Evolutionary conservation across 2,888 invertebrate species (phyloP).

Genomic region (Muscina levida): DNA sequence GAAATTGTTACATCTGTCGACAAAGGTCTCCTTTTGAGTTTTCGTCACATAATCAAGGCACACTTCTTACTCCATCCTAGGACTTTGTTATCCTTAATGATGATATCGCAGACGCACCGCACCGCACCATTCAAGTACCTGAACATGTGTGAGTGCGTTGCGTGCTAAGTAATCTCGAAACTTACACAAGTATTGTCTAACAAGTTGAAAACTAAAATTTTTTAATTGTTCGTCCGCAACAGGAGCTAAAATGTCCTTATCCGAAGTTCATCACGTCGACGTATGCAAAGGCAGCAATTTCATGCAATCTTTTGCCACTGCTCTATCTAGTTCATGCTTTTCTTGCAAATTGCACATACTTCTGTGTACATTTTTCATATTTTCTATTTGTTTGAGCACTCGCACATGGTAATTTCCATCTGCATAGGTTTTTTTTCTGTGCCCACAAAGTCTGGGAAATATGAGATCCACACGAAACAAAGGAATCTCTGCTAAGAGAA

Average conservation of each 20-base stretch:
- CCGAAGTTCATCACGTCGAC: constrained; percentile 16
- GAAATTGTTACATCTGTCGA: too few relatives aligned
- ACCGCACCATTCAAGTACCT: constrained; percentile 42
- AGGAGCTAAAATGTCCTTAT: background rate
- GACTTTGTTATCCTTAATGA: too few relatives aligned
- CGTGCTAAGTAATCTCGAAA: constrained; percentile 55
- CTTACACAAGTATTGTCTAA: constrained; percentile 55
- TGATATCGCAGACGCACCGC: too few relatives aligned
- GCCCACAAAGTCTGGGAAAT: constrained; percentile 14
- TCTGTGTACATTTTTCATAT: constrained; percentile 20
- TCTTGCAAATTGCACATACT: constrained; percentile 28
- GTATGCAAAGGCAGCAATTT: background rate
- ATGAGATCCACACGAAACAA: constrained; percentile 28
- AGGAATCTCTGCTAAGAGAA: constrained; percentile 57
- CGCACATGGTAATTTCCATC: constrained; percentile 16
- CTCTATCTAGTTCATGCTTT: background rate
- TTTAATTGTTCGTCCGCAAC: constrained; percentile 62
- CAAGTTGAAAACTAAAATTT: constrained; percentile 62
- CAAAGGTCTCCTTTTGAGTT: too few relatives aligned
- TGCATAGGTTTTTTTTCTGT: background rate
- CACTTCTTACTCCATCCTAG: too few relatives aligned
- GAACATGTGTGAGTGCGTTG: constrained; percentile 46
- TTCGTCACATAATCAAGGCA: too few relatives aligned
- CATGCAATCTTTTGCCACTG: constrained; percentile 4
- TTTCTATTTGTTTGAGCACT: constrained; percentile 27